phyloP scores from a whole-genome alignment of 2,797 vertebrate species.

The Hypotaenidia okinawae region DNA sequence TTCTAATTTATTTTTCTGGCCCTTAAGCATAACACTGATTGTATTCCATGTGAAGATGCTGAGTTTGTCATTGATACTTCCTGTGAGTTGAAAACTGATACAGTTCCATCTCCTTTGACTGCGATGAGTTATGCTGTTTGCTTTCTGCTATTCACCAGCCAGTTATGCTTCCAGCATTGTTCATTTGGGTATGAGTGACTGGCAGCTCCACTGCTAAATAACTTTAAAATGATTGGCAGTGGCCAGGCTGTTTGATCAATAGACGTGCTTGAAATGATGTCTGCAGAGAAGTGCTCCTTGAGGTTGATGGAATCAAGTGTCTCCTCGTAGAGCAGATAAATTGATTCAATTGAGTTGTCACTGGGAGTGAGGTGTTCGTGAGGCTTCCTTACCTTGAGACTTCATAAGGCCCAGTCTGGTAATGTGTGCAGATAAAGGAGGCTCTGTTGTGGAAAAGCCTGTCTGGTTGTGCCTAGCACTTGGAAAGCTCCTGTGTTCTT shows the following conservation, averaged over 20 bases:
- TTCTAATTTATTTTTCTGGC: slow-evolving; percentile 29
- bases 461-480: not conserved
- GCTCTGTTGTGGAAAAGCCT: not conserved
- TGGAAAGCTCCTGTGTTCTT: slow-evolving; percentile 8
- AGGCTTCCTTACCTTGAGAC: slow-evolving; percentile 6
- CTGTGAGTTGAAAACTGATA: slow-evolving; percentile 14
- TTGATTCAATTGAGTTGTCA: slow-evolving; percentile 52
- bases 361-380: not conserved
- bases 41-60: not conserved
- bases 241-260: slow-evolving; percentile 74
- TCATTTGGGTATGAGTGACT: slow-evolving; percentile 62
- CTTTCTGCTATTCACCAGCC: not conserved
- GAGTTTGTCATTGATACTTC: not conserved
- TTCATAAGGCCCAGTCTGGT: not conserved
- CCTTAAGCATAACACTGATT: slow-evolving; percentile 15
- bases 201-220: slow-evolving; percentile 65
- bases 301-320: slow-evolving; percentile 63
- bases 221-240: slow-evolving; percentile 71
- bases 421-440: not conserved
- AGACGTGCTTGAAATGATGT: slow-evolving; percentile 71
- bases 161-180: slow-evolving; percentile 13
- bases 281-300: slow-evolving; percentile 58
- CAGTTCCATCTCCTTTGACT: slow-evolving; percentile 42
- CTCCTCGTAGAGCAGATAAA: slow-evolving; percentile 54
- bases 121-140: slow-evolving; percentile 42